A percentile compares a stretch with the other conserved stretches of the same genome.
phyloP scores from a whole-genome alignment of 2,888 invertebrate genomes.

The Drosophila atripex region DNA sequence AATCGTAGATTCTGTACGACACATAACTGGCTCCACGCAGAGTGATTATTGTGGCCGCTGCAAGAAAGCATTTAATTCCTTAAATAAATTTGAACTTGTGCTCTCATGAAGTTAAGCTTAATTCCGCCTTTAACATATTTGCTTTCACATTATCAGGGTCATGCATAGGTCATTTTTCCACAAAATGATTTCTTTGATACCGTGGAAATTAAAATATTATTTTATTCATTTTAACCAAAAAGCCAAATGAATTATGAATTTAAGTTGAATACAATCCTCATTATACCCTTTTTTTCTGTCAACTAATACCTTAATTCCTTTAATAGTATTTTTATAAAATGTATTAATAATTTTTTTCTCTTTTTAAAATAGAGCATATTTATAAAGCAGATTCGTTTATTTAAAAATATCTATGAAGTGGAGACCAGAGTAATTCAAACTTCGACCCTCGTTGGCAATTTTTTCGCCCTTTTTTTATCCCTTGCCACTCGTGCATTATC shows the following conservation, averaged over 20 bases:
- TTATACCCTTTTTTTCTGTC: not conserved
- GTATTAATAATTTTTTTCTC: not conserved
- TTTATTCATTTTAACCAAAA: not conserved
- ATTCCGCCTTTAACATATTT: conserved; percentile 66
- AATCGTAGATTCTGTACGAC: conserved; percentile 95
- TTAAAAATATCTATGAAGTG: not conserved
- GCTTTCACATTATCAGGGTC: conserved; percentile 50
- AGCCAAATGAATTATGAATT: not conserved
- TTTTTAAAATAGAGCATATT: not conserved
- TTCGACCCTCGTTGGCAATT: not conserved
- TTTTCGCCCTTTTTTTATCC: conserved; percentile 2
- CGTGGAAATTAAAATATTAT: no score
- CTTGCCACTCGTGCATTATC: conserved; percentile 33
- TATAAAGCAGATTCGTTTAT: not conserved
- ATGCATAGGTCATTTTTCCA: conserved; percentile 52
- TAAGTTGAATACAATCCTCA: no score
- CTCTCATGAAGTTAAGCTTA: conserved; percentile 33
- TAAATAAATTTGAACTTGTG: conserved; percentile 7
- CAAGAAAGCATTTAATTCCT: conserved; percentile 57
- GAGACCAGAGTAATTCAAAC: not conserved
- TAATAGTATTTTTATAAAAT: not conserved
- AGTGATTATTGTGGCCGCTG: conserved; percentile 94
- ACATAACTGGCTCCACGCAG: conserved; percentile 96
- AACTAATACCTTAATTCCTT: not conserved
- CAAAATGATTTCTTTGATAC: conserved; percentile 38